Evolutionary conservation across 2,888 invertebrate species (phyloP), one percentile per base, ranked within the genome.

Genomic region (Amblyjoppa proteus): DNA sequence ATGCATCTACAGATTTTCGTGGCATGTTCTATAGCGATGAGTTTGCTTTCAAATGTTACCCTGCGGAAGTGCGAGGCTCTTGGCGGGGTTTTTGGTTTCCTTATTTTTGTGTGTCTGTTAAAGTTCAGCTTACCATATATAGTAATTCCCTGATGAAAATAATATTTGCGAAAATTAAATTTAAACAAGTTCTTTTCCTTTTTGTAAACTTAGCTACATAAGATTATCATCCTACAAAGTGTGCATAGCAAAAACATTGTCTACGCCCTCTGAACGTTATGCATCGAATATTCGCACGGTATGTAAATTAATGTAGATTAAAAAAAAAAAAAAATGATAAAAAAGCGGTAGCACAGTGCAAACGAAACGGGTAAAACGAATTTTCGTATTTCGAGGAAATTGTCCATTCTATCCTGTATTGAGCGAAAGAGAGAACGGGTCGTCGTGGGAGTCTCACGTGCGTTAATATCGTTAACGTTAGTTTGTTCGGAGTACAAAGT

Each of bases 391-490:
- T 71, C 38, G 20, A 25, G 28, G 31, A 71, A 38, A 53, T 70
- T 51, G 51, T 81, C 11, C 53, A 71, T 71, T 31, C 51, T 53
- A 45, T 68, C 28, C 3, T n/a, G 28, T 71, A 53, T n/a, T 53
- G 64, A 64, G 64, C 6, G 58, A 58, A 53, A 13, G 28, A 28
- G 58, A 7, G 45, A 75, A 68, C 34, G 28, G 73, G 73, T 70
- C 61, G 51, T 28, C 34, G 71, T 69, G 66, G 45, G 41, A 71
- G 16, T 53, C 53, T 56, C 51, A 58, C 20, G 41, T 68, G 56
- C 51, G 71, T 83, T 61, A 76, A 86, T 69, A 86, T 69, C 66
- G 77, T 86, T 86, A 81, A 74, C 78, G 64, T 78, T 56, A 64
- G 81, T 84, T 84, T 78, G 69, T 84, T 77, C 86, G 41, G 49